A percentile compares a stretch with the other conserved stretches of the same genome.
Conservation (phyloP, 2,797 vertebrate species). For the Microctenopoma steveboyesi region DNA sequence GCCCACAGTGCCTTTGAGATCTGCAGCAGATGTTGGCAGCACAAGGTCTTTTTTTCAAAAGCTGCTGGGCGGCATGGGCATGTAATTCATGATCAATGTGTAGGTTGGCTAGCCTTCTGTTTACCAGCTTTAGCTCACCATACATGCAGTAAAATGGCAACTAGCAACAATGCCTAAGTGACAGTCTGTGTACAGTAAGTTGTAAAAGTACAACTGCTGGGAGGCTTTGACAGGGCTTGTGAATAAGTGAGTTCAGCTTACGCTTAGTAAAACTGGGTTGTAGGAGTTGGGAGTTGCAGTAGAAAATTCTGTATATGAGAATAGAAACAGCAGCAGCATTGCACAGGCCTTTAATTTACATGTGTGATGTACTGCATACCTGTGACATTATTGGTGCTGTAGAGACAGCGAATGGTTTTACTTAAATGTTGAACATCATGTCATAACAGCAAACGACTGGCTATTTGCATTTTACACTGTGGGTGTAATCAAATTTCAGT, state of each 20-base stretch:
- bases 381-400: slow-evolving; percentile 7
- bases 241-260: slow-evolving; percentile 18
- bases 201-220: slow-evolving; percentile 8
- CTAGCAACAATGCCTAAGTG: slow-evolving; percentile 21
- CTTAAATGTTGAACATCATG: slow-evolving; percentile 5
- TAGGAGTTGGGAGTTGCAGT: not conserved
- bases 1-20: slow-evolving; percentile 44
- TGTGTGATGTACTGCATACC: not conserved
- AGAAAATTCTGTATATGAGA: slow-evolving; percentile 16
- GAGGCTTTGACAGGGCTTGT: slow-evolving; percentile 14
- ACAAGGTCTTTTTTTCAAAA: slow-evolving; percentile 30
- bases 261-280: slow-evolving; percentile 9
- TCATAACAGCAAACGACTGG: not conserved
- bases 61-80: slow-evolving; percentile 45
- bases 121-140: slow-evolving; percentile 25
- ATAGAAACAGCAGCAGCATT: not conserved
- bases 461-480: slow-evolving; percentile 2
- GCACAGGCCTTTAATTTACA: slow-evolving; percentile 20
- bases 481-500: not conserved
- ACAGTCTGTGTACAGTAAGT: slow-evolving; percentile 4
- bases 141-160: slow-evolving; percentile 16
- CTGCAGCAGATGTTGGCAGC: slow-evolving; percentile 60
- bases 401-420: slow-evolving; percentile 5
- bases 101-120: slow-evolving; percentile 34
- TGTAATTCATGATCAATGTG: slow-evolving; percentile 45